These are phyloP conservation scores for Creontiades dilutus DNA, from an alignment of 2,888 invertebrate species.

Conservation along the genomic window DNA sequence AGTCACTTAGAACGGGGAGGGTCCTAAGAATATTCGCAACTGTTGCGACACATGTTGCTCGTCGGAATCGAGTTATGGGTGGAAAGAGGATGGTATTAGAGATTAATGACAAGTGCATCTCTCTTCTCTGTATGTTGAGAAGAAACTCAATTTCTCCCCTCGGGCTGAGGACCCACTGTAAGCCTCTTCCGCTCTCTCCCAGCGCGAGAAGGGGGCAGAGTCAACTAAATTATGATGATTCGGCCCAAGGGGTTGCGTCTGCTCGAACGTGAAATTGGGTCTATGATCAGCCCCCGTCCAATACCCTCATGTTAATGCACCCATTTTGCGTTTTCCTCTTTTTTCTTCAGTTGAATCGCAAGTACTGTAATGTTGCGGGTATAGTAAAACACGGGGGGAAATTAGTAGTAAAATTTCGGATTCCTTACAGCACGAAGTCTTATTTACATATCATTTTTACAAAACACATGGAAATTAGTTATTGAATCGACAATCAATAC, in stretches of 20 bases:
- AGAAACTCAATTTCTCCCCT: constrained; percentile 46
- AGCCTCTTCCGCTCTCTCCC: background rate
- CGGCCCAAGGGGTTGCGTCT: constrained; percentile 61
- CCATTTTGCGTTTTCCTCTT: no score
- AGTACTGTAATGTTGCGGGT: no score
- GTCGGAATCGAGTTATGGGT: constrained; percentile 59
- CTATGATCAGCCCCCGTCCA: constrained; percentile 48
- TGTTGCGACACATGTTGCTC: constrained; percentile 69
- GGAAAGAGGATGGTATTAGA: constrained; percentile 64
- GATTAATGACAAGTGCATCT: constrained; percentile 66
- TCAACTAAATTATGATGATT: constrained; percentile 68
- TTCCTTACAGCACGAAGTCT: no score
- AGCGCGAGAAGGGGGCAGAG: constrained; percentile 52
- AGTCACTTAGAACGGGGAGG: constrained; percentile 30
- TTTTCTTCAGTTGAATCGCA: no score
- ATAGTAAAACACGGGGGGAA: no score
- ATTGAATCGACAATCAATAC: no score
- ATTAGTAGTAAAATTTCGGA: no score
- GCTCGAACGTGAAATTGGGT: constrained; percentile 69
- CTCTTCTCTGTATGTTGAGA: constrained; percentile 38
- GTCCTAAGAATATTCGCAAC: constrained; percentile 44
- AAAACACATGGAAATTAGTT: no score
- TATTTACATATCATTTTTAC: no score
- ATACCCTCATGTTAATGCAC: background rate
- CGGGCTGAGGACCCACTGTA: background rate